These are phyloP conservation scores for Drosophila formosana DNA, from an alignment of 2,888 invertebrate genomes.

Conservation along the genomic window DNA sequence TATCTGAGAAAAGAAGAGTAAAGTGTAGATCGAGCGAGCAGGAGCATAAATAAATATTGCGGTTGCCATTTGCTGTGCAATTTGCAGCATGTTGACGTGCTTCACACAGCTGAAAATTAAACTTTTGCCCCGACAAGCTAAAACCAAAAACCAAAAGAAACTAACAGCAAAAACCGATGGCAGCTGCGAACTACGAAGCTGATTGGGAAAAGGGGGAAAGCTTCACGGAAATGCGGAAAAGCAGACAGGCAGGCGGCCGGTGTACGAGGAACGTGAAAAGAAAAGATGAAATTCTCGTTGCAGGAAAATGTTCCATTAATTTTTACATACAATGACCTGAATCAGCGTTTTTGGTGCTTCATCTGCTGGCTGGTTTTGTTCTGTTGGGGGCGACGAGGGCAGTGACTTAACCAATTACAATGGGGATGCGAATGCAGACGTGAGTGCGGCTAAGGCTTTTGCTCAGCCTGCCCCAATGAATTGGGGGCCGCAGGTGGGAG, in stretches of 20 bases:
- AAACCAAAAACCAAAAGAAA: conserved; percentile 31
- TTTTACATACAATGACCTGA: conserved; percentile 72
- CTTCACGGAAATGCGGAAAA: conserved; percentile 31
- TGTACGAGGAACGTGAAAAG: conserved; percentile 51
- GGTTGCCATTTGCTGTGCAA: conserved; percentile 6
- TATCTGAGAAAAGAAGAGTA: conserved; percentile 1
- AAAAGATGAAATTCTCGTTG: conserved; percentile 69
- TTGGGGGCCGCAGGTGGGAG: conserved; percentile 58
- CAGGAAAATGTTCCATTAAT: conserved; percentile 71
- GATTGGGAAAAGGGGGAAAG: conserved; percentile 46
- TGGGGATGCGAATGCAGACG: conserved; percentile 44
- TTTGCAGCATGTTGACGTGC: conserved; percentile 36
- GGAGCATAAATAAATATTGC: background rate
- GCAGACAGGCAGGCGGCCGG: conserved; percentile 42
- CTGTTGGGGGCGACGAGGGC: conserved; percentile 30
- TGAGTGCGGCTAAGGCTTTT: conserved; percentile 38
- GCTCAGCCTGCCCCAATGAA: conserved; percentile 40
- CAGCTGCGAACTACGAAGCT: conserved; percentile 25
- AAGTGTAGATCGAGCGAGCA: background rate
- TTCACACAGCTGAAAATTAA: conserved; percentile 58
- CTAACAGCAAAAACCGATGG: conserved; percentile 48
- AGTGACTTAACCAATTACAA: conserved; percentile 65
- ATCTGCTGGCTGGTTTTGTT: conserved; percentile 7
- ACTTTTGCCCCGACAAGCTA: conserved; percentile 50
- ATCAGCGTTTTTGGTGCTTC: conserved; percentile 67